Percentiles rank a stretch among this genome's conserved stretches.
Conservation (phyloP, 2,888 invertebrate genomes). For the Lumbricus terrestris region DNA sequence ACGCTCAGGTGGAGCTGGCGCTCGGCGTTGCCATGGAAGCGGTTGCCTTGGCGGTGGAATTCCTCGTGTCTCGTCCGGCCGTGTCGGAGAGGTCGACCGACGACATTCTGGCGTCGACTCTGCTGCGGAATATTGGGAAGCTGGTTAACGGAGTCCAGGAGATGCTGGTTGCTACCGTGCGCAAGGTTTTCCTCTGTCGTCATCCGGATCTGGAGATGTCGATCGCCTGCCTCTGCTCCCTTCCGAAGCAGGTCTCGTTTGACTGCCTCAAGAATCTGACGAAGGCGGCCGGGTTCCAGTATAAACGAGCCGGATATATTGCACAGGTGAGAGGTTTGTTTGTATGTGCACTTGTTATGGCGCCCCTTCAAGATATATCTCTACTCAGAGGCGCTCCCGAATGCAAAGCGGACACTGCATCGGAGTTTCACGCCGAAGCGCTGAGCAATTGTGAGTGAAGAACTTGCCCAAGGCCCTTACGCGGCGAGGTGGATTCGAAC, state of each 20-base stretch:
- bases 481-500: too few relatives aligned
- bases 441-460: too few relatives aligned
- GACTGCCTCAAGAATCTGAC: not conserved
- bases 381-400: too few relatives aligned
- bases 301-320: not conserved
- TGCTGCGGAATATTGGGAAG: not conserved
- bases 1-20: slow-evolving; percentile 4
- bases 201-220: not conserved
- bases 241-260: not conserved
- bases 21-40: not conserved
- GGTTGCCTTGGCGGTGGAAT: not conserved
- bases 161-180: not conserved
- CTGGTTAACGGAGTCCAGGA: not conserved
- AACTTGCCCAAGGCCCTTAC: too few relatives aligned
- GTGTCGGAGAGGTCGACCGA: not conserved
- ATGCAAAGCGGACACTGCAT: too few relatives aligned
- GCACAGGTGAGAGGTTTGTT: slow-evolving; percentile 16
- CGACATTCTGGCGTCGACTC: not conserved
- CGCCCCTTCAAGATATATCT: too few relatives aligned
- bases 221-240: not conserved
- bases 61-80: not conserved
- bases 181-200: not conserved
- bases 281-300: slow-evolving; percentile 17
- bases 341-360: too few relatives aligned
- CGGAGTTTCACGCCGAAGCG: too few relatives aligned